Percentiles rank a stretch among this genome's conserved stretches.
Evolutionary conservation across 1,140 invertebrate genomes (phyloP).

Genomic region (Druon quercuslanigerum): DNA sequence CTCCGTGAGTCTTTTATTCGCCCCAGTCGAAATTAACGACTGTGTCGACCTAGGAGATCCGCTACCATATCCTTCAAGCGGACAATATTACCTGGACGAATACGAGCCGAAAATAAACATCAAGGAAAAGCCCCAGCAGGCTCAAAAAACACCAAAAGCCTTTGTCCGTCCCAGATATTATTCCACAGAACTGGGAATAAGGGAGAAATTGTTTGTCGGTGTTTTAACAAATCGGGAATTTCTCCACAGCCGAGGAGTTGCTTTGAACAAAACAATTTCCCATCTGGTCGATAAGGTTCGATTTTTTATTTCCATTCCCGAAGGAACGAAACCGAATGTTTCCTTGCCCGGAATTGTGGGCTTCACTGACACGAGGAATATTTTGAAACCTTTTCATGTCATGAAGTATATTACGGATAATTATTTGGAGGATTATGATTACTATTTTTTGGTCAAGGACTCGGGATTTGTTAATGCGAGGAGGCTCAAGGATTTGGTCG

Average conservation of each 20-base stretch:
- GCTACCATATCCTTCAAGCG: slow-evolving; percentile 48
- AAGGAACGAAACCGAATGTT: slow-evolving; percentile 81
- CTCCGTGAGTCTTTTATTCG: slow-evolving; percentile 68
- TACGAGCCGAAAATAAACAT: slow-evolving; percentile 78
- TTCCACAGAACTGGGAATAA: slow-evolving; percentile 93
- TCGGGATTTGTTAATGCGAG: slow-evolving; percentile 86
- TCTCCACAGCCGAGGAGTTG: slow-evolving; percentile 82
- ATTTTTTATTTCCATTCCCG: slow-evolving; percentile 84
- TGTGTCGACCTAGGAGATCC: slow-evolving; percentile 48
- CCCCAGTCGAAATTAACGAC: slow-evolving; percentile 57
- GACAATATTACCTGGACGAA: slow-evolving; percentile 69
- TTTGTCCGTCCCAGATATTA: slow-evolving; percentile 91
- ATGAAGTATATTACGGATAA: slow-evolving; percentile 93
- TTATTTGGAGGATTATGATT: slow-evolving; percentile 92
- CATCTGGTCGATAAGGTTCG: slow-evolving; percentile 87
- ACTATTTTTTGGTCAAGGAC: slow-evolving; percentile 91
- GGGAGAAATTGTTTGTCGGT: slow-evolving; percentile 91
- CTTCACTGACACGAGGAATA: slow-evolving; percentile 85
- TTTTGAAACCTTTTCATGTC: slow-evolving; percentile 87
- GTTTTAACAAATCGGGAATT: slow-evolving; percentile 85
- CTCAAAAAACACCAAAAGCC: slow-evolving; percentile 73
- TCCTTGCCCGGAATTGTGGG: slow-evolving; percentile 86
- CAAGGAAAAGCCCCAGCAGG: slow-evolving; percentile 74
- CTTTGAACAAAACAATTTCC: slow-evolving; percentile 87
- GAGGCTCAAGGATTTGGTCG: slow-evolving; percentile 81